Evolutionary conservation across 2,113 vertebrate species (phyloP), one percentile per base, ranked within the genome.

Genomic region (Seriola dumerili): DNA sequence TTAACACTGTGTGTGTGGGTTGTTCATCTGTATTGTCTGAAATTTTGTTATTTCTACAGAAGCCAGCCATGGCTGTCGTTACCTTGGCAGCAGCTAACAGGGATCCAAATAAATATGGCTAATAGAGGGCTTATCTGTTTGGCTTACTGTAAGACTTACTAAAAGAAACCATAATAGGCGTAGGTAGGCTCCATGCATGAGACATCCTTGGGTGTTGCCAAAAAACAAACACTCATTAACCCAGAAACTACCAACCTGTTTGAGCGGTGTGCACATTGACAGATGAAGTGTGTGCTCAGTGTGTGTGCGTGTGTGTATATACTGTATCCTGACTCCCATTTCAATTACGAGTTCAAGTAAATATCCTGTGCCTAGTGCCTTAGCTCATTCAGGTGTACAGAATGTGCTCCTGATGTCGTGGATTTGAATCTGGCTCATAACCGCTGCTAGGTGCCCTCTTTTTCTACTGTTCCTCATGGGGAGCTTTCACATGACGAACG

Each of bases 151-250:
- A 72, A 72, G 77, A 89, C 65, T 84, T 70, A 36, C 81, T 66
- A 73, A 86, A 61, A 80, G 87, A 84, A 88, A 78, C 72, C 81
- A 87, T 87, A 80, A 89, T 85, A 88, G 81, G 88, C 62, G 62
- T 83, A 87, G 90, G 87, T 79, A 86, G 85, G 74, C 73, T 85
- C 63, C 64, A 65, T 55, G 72, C 59, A 88, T 81, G 84, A 90
- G 78, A 90, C 84, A 90, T 86, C 82, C 85, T 88, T 92, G 93
- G 91, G 93, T 88, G 89, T 93, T 89, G 87, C 89, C 90, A 84
- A 91, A 90, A 92, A 91, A 89, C 91, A 94, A 94, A 94, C 85
- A 93, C 79, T 88, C 88, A 86, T 89, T 92, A 92, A 90, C 91
- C 85, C 76, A 90, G 80, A 88, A 85, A 87, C 46, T 82, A 76